Conservation (phyloP, 2,888 invertebrate genomes). For the Rhopalosiphum nymphaeae region DNA sequence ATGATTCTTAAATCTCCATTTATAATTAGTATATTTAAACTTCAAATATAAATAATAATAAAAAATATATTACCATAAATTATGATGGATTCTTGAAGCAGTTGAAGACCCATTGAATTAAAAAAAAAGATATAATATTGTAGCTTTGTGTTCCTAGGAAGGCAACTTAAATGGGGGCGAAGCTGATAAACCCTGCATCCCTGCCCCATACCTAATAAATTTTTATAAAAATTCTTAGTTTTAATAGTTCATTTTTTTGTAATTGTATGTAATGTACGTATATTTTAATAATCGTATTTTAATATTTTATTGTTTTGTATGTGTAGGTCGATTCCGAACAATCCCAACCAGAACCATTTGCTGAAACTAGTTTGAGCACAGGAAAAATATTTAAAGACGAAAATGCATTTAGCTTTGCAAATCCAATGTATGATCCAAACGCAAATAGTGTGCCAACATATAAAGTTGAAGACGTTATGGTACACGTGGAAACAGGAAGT, state of each 20-base stretch:
- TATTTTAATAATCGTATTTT: background rate
- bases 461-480: constrained; percentile 79
- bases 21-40: background rate
- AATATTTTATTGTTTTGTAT: constrained; percentile 6
- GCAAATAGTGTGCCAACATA: constrained; percentile 69
- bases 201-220: background rate
- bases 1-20: background rate
- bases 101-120: background rate
- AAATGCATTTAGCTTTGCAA: constrained; percentile 82
- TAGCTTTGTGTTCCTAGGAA: background rate
- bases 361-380: constrained; percentile 79
- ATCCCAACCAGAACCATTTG: constrained; percentile 71
- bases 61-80: background rate
- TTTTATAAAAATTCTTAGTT: background rate
- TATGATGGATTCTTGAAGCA: background rate
- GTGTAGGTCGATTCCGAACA: constrained; percentile 51
- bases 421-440: constrained; percentile 86
- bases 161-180: background rate
- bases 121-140: background rate
- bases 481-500: constrained; percentile 69
- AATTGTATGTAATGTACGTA: background rate
- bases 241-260: background rate
- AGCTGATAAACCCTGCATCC: background rate
- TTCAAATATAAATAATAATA: background rate
- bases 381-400: constrained; percentile 71